Evolutionary conservation across 2,797 vertebrate species (phyloP), one percentile per base, ranked within the genome.

Genomic region (Hafferia zeledoni): DNA sequence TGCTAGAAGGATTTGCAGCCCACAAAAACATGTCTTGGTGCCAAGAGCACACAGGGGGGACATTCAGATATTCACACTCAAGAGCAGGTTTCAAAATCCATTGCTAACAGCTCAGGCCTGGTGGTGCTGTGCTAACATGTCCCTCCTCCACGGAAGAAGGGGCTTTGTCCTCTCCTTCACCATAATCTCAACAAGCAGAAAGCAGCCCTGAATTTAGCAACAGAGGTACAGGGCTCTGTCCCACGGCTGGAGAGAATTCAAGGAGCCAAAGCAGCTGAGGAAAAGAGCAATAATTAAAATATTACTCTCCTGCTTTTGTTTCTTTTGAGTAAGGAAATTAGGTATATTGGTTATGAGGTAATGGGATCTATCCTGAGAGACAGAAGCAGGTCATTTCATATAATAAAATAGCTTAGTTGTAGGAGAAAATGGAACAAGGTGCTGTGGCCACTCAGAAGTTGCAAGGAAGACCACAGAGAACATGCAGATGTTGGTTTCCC

Each of bases 401-500:
- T 23, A 8, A 9, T 12, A 41, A 23, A 41, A 35, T 3, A 53
- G 31, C n/a, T 68, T 25, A 72, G 67, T 53, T 47, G 49, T 0
- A 2, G 35, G 7, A 55, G 22, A 79, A 50, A 69, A 82, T 3
- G 3, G 18, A 80, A 39, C 13, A 17, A 69, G 65, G 8, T 15
- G 30, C 4, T 55, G 79, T 5, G 44, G 71, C n/a, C 4, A 2
- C 70, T 49, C 20, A 10, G 25, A 70, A 14, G 13, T 3, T 47
- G 44, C 1, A 2, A 63, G 37, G 43, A 67, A 77, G 31, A 59
- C 56, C 37, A 78, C 33, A 46, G 31, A 1, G 0, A 57, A 60
- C 0, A 0, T 3, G 19, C 20, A 70, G 71, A 37, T 14, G 5
- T 5, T 12, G 10, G 31, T 28, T 35, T 83, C 49, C 49, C n/a